phyloP scores from a whole-genome alignment of 2,888 invertebrate genomes.

The Helicoverpa assulta region DNA sequence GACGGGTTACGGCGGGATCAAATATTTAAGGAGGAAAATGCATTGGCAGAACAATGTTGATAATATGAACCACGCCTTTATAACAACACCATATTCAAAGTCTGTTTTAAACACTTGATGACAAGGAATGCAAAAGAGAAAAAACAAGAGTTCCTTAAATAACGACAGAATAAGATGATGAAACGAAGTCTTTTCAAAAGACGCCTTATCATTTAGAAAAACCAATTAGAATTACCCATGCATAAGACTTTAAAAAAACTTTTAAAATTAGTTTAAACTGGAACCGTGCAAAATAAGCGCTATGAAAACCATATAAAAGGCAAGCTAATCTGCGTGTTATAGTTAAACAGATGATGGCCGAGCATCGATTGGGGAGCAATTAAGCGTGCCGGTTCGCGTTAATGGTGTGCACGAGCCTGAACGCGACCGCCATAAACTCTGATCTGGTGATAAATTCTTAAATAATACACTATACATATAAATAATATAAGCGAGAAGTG shows the following conservation, averaged over 20 bases:
- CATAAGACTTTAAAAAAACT: too few relatives aligned
- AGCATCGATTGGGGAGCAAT: conserved; percentile 63
- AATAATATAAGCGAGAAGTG: conserved; percentile 54
- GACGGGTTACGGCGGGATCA: neutral
- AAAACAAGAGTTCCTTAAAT: neutral
- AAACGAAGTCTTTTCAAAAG: too few relatives aligned
- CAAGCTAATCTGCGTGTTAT: conserved; percentile 53
- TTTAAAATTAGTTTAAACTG: neutral
- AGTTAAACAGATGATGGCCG: conserved; percentile 54
- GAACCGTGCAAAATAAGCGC: conserved; percentile 25
- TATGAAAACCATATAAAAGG: conserved; percentile 45
- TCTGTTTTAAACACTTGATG: neutral
- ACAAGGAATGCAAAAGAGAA: neutral
- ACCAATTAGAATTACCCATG: too few relatives aligned
- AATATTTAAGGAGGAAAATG: neutral
- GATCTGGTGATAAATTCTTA: conserved; percentile 58
- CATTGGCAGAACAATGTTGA: neutral
- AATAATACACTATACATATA: conserved; percentile 53
- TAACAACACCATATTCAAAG: neutral
- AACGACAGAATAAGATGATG: neutral
- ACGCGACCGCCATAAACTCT: conserved; percentile 64
- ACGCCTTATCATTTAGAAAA: too few relatives aligned
- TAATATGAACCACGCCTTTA: neutral
- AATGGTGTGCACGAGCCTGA: conserved; percentile 52
- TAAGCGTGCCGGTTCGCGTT: conserved; percentile 58